Base-by-base conservation (phyloP, 2,797 vertebrate species). In the Pelochelys cantorii region DNA sequence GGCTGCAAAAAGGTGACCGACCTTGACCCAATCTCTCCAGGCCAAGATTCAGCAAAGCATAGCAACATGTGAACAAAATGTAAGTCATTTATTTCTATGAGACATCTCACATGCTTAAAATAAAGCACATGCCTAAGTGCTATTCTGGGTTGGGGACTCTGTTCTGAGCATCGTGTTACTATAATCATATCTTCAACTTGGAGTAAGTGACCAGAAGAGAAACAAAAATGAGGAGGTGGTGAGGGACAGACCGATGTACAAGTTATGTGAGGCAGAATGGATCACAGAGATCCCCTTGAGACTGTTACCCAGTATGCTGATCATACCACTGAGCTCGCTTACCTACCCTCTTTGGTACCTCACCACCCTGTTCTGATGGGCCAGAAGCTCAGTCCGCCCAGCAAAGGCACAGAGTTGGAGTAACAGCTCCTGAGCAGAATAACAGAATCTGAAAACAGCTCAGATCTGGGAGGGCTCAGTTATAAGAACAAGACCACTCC, bases 31-130 rank as follows among this genome's bases (percentile, higher is more conserved):
- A 84, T 65, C 84, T 80, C 86, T 78, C 82, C 18, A 90, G 92
- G 92, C 86, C 90, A 92, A 88, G 87, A 88, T 88, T 96, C 94
- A 95, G 84, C 88, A 96, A 93, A 95, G 90, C 82, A 82, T 84
- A 88, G 68, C 71, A 83, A 82, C 80, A 37, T 22, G 18, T 22
- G 68, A 71, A 37, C n/a, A 34, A 22, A 88, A 82, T 84, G 88
- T 83, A 96, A 95, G 81, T 78, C 82, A 80, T 82, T 95, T 88
- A 86, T 89, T 86, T 83, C 0, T 3, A 79, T 52, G 81, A 55
- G 80, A 74, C 89, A 42, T 68, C 60, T 77, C 23, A 29, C 7
- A 7, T 77, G 74, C 42, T 52, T 48, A 77, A 77, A 77, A 90
- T 84, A 65, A 91, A 90, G 90, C 86, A 92, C 91, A 93, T 87